Base-by-base conservation (phyloP, 2,888 invertebrate genomes). In the Tinea pellionella region DNA sequence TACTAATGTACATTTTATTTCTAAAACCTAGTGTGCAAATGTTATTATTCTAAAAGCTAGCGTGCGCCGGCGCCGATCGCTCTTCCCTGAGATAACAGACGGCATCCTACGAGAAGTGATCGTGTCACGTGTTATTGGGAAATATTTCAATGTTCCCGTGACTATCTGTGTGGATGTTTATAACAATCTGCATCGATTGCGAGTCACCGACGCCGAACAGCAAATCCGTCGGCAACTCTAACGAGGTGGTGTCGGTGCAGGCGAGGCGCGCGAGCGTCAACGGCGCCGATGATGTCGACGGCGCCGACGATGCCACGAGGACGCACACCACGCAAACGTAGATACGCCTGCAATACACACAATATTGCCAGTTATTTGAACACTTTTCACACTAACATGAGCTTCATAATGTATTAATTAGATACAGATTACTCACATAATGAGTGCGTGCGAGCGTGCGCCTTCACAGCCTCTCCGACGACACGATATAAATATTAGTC, bases 81-180 rank as follows among this genome's bases (percentile, higher is more conserved):
- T n/a, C n/a, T n/a, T n/a, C n/a, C n/a, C n/a, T n/a, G n/a, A n/a
- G n/a, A n/a, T n/a, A n/a, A n/a, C n/a, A n/a, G n/a, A n/a, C n/a
- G n/a, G n/a, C n/a, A n/a, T n/a, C n/a, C n/a, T n/a, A n/a, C n/a
- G n/a, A n/a, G n/a, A n/a, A n/a, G n/a, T n/a, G n/a, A n/a, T n/a
- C n/a, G n/a, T n/a, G 24, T 24, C 24, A 24, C 24, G 24, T 24
- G n/a, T 9, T 37, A 9, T 37, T 37, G 37, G 81, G 80, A 64
- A 69, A 77, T 53, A 87, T 80, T 66, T 84, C 82, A 29, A 86
- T 83, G 62, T 85, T 86, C 0, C 86, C 87, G 11, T 75, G 70
- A 53, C 79, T 83, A 63, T 86, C 86, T 0, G 87, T 86, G 30
- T 77, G 79, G 3, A 86, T 75, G 61, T 86, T 86, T 19, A 87